These are phyloP conservation scores for Silurus lanzhouensis DNA, from an alignment of 2,797 vertebrate genomes.

Conservation along the genomic window DNA sequence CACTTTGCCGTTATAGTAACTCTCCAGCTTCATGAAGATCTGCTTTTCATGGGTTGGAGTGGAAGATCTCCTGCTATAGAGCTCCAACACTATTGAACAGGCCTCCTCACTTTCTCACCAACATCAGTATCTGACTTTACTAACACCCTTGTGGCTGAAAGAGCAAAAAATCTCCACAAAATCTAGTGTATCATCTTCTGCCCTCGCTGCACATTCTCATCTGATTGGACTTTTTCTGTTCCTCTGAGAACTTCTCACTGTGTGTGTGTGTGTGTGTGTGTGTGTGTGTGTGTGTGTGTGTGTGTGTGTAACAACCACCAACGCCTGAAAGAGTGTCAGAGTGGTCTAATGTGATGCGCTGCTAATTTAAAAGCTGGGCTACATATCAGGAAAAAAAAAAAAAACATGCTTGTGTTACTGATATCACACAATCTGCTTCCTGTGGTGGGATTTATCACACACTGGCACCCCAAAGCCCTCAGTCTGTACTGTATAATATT, in stretches of 20 bases:
- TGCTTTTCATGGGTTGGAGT: too few relatives aligned
- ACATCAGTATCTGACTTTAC: too few relatives aligned
- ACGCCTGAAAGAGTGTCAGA: neutral
- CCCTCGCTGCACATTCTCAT: neutral
- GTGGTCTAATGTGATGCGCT: constrained; percentile 6
- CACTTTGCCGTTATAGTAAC: too few relatives aligned
- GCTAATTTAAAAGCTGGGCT: constrained; percentile 27
- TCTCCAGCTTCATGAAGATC: too few relatives aligned
- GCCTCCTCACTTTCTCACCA: too few relatives aligned
- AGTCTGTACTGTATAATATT: neutral
- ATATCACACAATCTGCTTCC: neutral
- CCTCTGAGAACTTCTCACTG: too few relatives aligned
- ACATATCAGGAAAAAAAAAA: neutral
- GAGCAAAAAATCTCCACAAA: too few relatives aligned
- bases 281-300: neutral
- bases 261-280: constrained; percentile 1
- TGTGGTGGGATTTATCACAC: neutral
- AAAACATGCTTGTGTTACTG: neutral
- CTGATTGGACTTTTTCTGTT: neutral
- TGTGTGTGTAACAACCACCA: neutral
- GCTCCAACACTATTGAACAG: too few relatives aligned
- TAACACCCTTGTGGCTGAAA: too few relatives aligned
- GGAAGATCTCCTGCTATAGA: too few relatives aligned
- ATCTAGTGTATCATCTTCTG: too few relatives aligned
- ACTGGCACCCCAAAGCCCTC: neutral